A percentile compares a stretch with the other conserved stretches of the same genome.
phyloP scores from a whole-genome alignment of 2,797 vertebrate genomes.

The Amphiprion clarkii region DNA sequence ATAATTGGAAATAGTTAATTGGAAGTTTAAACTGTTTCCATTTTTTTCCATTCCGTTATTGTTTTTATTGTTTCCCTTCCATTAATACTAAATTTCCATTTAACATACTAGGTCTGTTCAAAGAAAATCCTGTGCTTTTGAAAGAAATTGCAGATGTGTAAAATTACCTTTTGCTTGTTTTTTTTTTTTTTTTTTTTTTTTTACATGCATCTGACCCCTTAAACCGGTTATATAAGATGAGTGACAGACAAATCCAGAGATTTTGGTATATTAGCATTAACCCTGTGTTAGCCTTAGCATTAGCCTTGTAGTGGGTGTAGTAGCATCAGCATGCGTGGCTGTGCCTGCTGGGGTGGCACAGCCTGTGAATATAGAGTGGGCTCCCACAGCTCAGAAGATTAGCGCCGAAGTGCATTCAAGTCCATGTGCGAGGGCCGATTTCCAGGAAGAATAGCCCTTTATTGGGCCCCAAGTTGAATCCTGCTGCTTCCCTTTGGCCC shows the following conservation, averaged over 20 bases:
- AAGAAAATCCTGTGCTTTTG: neutral
- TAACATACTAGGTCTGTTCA: no score
- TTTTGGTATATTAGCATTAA: constrained; percentile 44
- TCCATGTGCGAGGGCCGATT: constrained; percentile 87
- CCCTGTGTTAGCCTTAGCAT: constrained; percentile 41
- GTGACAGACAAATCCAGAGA: constrained; percentile 1
- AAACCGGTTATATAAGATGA: neutral
- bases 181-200: neutral
- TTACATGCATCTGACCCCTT: neutral
- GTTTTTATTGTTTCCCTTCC: no score
- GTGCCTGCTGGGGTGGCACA: constrained; percentile 77
- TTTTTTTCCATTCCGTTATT: no score
- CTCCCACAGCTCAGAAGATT: constrained; percentile 89
- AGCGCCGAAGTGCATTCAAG: constrained; percentile 87
- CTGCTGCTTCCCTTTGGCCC: constrained; percentile 87
- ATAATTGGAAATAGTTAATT: no score
- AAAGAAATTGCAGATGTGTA: no score
- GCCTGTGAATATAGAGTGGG: constrained; percentile 87
- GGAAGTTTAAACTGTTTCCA: no score
- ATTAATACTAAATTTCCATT: no score
- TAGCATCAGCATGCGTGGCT: constrained; percentile 74
- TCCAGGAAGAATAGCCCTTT: constrained; percentile 90
- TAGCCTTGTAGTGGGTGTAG: constrained; percentile 42
- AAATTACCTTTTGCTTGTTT: no score
- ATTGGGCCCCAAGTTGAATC: constrained; percentile 89